Conservation (phyloP, 1,140 invertebrate genomes). For the Hirudo medicinalis region DNA sequence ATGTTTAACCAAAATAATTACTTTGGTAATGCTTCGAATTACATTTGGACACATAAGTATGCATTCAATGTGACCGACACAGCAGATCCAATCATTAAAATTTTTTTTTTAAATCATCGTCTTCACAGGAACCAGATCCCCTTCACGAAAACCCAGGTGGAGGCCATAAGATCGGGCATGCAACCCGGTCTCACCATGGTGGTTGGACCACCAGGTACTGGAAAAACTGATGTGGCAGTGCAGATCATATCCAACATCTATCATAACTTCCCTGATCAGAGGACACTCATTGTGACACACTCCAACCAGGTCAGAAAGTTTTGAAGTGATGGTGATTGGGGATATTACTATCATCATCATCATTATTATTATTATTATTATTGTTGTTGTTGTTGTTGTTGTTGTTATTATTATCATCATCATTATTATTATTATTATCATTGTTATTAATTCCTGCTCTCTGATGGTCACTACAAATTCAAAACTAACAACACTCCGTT, state of each 20-base stretch:
- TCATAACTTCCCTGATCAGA: slow-evolving; percentile 95
- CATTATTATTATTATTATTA: neutral
- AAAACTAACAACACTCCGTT: no score
- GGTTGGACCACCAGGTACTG: slow-evolving; percentile 89
- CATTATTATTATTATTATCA: no score
- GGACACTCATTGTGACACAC: slow-evolving; percentile 96
- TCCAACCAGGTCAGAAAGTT: slow-evolving; percentile 69
- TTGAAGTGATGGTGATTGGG: neutral
- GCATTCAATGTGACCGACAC: no score
- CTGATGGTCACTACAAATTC: no score
- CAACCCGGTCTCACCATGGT: slow-evolving; percentile 88
- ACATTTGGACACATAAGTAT: no score
- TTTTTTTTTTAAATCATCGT: no score
- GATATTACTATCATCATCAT: no score
- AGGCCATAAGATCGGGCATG: slow-evolving; percentile 79
- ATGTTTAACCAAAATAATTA: no score
- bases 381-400: neutral
- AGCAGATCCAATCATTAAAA: no score
- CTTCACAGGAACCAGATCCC: slow-evolving; percentile 71
- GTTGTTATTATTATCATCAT: no score
- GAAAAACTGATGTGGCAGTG: slow-evolving; percentile 99
- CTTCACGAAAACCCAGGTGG: slow-evolving; percentile 93
- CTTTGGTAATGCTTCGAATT: no score
- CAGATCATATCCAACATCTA: slow-evolving; percentile 99
- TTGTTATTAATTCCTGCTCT: no score